A percentile compares a stretch with the other conserved stretches of the same genome.
Evolutionary conservation across 2,888 invertebrate species (phyloP).

Genomic region (Mythimna pallens): DNA sequence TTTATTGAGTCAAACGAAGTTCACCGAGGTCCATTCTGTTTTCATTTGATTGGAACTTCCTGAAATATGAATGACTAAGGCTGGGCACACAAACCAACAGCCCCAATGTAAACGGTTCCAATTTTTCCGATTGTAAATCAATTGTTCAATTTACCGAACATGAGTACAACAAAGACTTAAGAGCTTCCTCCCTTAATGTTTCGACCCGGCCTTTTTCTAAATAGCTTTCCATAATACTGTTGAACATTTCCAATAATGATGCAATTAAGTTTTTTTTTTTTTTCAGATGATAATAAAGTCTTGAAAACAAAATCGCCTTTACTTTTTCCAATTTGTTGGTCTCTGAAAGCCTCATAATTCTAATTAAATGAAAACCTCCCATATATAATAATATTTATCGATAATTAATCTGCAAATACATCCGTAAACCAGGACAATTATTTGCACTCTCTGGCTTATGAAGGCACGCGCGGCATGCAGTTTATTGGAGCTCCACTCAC

Average conservation of each 20-base stretch:
- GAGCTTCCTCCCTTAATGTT: constrained; percentile 14
- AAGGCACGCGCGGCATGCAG: constrained; percentile 21
- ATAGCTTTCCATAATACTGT: constrained; percentile 12
- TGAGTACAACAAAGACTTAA: constrained; percentile 19
- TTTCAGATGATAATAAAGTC: neutral
- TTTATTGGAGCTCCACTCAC: constrained; percentile 11
- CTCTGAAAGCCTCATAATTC: neutral
- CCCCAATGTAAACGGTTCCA: constrained; percentile 18
- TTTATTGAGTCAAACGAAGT: constrained; percentile 33
- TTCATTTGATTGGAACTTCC: constrained; percentile 40
- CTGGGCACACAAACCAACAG: constrained; percentile 25
- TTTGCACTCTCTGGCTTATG: neutral
- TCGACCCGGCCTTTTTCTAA: constrained; percentile 7
- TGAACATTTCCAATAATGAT: neutral
- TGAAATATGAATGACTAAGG: constrained; percentile 30
- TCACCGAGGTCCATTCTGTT: constrained; percentile 18
- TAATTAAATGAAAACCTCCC: no score
- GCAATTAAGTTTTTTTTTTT: neutral
- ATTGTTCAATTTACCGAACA: constrained; percentile 34
- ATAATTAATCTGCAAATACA: no score
- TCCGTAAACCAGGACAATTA: neutral
- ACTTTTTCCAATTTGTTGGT: neutral
- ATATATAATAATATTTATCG: no score
- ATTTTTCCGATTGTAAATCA: constrained; percentile 35
- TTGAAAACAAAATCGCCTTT: neutral